A percentile compares a stretch with the other conserved stretches of the same genome.
Evolutionary conservation across 1,140 invertebrate species (phyloP).

Genomic region (Delia radicum): DNA sequence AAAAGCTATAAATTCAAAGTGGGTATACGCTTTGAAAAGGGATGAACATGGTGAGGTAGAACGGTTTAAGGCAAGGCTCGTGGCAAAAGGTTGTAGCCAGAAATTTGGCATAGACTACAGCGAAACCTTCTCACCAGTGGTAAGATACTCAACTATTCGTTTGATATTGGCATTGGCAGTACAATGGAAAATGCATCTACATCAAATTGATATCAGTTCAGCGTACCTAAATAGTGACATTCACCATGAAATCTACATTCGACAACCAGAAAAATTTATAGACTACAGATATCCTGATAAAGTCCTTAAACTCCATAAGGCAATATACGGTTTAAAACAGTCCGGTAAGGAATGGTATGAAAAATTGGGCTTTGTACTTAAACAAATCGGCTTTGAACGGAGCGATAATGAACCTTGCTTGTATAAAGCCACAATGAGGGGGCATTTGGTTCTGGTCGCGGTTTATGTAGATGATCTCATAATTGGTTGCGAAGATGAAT

Average conservation of each 20-base stretch:
- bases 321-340: constrained; percentile 50
- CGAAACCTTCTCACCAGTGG: constrained; percentile 30
- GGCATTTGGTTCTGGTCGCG: too few relatives aligned
- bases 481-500: neutral
- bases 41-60: constrained; percentile 2
- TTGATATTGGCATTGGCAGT: constrained; percentile 35
- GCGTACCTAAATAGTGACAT: neutral
- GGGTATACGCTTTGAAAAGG: constrained; percentile 11
- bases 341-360: too few relatives aligned
- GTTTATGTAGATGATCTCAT: too few relatives aligned
- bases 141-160: constrained; percentile 27
- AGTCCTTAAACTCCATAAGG: constrained; percentile 42
- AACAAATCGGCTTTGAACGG: too few relatives aligned
- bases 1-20: constrained; percentile 11
- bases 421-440: too few relatives aligned
- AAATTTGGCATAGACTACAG: constrained; percentile 12
- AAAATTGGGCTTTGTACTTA: too few relatives aligned
- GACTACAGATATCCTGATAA: constrained; percentile 18
- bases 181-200: neutral
- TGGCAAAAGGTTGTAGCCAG: constrained; percentile 43
- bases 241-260: neutral
- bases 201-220: constrained; percentile 1
- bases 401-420: too few relatives aligned
- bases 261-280: neutral
- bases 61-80: too few relatives aligned